A percentile compares a stretch with the other conserved stretches of the same genome.
phyloP scores from a whole-genome alignment of 2,113 vertebrate species.

The Saimiri boliviensis region DNA sequence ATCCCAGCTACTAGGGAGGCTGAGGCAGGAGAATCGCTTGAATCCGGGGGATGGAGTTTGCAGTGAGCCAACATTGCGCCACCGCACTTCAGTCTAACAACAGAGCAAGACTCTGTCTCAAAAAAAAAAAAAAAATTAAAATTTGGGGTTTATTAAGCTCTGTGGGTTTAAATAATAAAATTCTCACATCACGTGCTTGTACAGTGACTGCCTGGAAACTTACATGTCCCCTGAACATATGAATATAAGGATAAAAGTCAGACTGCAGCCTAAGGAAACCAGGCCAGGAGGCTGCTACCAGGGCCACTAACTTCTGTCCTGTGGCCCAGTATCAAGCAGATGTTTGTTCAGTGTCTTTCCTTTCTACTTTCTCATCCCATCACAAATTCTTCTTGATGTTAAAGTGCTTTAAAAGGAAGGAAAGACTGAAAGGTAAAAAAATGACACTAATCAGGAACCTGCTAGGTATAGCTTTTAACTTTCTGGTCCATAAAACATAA shows the following conservation, averaged over 20 bases:
- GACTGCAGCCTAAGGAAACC: neutral
- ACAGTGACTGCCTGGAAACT: neutral
- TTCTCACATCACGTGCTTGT: neutral
- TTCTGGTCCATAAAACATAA: neutral
- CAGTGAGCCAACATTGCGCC: too few relatives aligned
- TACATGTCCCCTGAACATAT: neutral
- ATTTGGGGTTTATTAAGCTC: neutral
- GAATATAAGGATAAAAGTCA: neutral
- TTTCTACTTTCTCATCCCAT: neutral
- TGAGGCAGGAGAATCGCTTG: too few relatives aligned
- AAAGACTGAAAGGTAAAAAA: neutral
- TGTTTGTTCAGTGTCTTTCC: neutral
- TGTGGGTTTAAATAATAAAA: conserved; percentile 42
- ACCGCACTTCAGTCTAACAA: neutral
- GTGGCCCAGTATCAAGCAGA: neutral
- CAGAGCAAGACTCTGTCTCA: neutral
- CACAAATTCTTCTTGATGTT: neutral
- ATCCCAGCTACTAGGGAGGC: too few relatives aligned
- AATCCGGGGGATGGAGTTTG: too few relatives aligned
- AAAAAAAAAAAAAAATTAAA: neutral
- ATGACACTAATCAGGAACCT: neutral
- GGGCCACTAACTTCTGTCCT: neutral
- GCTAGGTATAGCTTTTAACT: neutral
- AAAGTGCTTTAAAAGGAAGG: conserved; percentile 6
- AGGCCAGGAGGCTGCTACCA: neutral